Base-by-base conservation (phyloP, 2,888 invertebrate genomes). In the Hypolimnas misippus region DNA sequence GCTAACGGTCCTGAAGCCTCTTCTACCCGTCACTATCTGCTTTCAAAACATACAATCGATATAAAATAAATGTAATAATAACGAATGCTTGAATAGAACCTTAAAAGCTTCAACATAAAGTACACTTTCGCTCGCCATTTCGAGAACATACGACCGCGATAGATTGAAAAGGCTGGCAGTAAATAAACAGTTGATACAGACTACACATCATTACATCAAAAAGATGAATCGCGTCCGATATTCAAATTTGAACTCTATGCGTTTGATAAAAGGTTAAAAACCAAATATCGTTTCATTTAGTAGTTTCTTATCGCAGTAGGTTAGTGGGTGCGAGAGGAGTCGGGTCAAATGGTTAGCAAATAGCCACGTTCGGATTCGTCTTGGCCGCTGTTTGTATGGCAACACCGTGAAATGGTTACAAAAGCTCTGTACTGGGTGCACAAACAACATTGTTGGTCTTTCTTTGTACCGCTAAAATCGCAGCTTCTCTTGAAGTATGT, bases 141-240 rank as follows among this genome's bases (percentile, higher is more conserved):
- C 65, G 67, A 56, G 57, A 62, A 77, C 77, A 77, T 86, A 77
- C 73, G 77, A 73, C 77, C 63, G 70, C 68, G 65, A 42, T 42
- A 74, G 65, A 68, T 66, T 68, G 73, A 72, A 76, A 75, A 73
- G 73, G 70, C 74, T 67, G 77, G 76, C 83, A 82, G 86, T 88
- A 89, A 89, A 90, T 89, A 89, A 91, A 91, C 89, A 89, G 86
- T 89, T 85, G 88, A 89, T 88, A 89, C 84, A 79, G 80, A 84
- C 87, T 86, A 86, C 85, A 87, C 87, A 87, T 88, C 84, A 87
- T 88, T 87, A 86, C 86, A 87, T 86, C 84, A 82, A 86, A 83
- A 81, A 84, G 83, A 84, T 87, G 83, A 84, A 83, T 78, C 78
- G 1, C 71, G 75, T 81, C 79, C 79, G 65, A 75, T 70, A 55